Evolutionary conservation across 2,113 vertebrate species (phyloP).

Genomic region (Cyphomyrus plagiostoma): DNA sequence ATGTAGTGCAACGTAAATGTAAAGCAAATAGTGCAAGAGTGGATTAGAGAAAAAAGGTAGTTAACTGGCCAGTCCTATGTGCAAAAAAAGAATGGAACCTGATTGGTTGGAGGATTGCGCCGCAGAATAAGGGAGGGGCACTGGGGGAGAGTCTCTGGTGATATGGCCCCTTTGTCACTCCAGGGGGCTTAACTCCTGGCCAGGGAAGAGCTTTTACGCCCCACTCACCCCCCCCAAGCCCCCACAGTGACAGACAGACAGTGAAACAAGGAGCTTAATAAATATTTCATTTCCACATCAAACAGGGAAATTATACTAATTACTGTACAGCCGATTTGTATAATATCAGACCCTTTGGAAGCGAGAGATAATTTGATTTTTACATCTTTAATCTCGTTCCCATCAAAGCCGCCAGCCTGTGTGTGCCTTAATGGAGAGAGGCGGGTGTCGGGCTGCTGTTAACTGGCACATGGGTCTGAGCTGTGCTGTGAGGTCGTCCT

Average conservation of each 20-base stretch:
- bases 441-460: neutral
- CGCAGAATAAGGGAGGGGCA: neutral
- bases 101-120: neutral
- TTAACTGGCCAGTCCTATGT: neutral
- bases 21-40: neutral
- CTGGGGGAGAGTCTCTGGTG: constrained; percentile 11
- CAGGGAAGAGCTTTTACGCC: neutral
- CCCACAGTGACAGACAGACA: constrained; percentile 17
- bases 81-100: neutral
- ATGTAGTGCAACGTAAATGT: neutral
- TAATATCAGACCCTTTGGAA: constrained; percentile 23
- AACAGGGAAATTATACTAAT: constrained; percentile 32
- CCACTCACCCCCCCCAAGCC: neutral
- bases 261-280: constrained; percentile 20
- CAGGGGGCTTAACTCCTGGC: neutral
- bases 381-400: constrained; percentile 20
- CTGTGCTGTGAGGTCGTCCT: neutral
- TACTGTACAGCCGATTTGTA: constrained; percentile 26
- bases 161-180: constrained; percentile 16
- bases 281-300: constrained; percentile 28
- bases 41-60: neutral
- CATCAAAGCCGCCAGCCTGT: constrained; percentile 21
- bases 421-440: neutral
- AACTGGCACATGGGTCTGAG: neutral
- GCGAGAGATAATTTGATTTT: constrained; percentile 22